These are phyloP conservation scores for Salarias fasciatus DNA, from an alignment of 2,797 vertebrate species.

Conservation along the genomic window DNA sequence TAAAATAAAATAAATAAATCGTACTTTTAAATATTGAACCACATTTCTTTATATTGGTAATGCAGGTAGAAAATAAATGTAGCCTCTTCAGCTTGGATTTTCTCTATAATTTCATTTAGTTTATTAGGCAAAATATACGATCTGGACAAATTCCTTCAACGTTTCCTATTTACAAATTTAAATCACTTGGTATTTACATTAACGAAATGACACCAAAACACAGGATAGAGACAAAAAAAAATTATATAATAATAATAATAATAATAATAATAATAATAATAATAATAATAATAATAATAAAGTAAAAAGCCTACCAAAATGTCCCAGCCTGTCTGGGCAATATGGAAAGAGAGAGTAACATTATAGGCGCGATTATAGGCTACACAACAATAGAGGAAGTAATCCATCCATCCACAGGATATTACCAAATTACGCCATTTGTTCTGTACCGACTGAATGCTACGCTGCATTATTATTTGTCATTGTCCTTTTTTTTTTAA, in stretches of 20 bases:
- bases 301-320: constrained; percentile 86
- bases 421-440: constrained; percentile 86
- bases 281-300: constrained; percentile 86
- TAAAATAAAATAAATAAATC: not conserved
- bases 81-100: constrained; percentile 42
- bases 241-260: constrained; percentile 81
- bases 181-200: constrained; percentile 96
- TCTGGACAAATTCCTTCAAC: constrained; percentile 98
- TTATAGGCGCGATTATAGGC: constrained; percentile 83
- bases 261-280: constrained; percentile 84
- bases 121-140: constrained; percentile 99
- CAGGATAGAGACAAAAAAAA: constrained; percentile 71
- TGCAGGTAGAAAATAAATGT: constrained; percentile 34
- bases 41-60: constrained; percentile 36
- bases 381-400: constrained; percentile 85
- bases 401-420: constrained; percentile 87
- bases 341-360: constrained; percentile 80
- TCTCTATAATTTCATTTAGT: constrained; percentile 95
- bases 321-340: constrained; percentile 80
- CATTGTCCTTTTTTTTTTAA: constrained; percentile 80
- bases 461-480: constrained; percentile 85
- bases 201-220: constrained; percentile 87
- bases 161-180: constrained; percentile 96
- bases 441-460: constrained; percentile 87
- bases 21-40: not conserved